phyloP scores from a whole-genome alignment of 2,888 invertebrate genomes.

The Sturmia bella region DNA sequence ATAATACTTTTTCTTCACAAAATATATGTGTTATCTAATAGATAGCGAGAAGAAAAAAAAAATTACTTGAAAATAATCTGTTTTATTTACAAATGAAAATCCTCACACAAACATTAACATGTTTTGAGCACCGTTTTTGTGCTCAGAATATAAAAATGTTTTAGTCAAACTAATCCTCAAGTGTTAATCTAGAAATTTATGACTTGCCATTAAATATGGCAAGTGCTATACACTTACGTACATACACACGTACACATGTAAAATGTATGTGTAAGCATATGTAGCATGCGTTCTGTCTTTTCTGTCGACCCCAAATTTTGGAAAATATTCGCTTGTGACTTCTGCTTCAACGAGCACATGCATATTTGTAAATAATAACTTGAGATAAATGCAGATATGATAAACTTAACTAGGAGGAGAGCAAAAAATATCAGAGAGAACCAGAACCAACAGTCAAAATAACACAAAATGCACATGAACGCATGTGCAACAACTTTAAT shows the following conservation, averaged over 20 bases:
- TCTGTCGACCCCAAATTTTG: no score
- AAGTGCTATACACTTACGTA: conserved; percentile 7
- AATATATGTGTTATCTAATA: no score
- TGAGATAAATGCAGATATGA: conserved; percentile 65
- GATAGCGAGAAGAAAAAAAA: no score
- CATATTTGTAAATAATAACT: conserved; percentile 66
- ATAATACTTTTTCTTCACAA: no score
- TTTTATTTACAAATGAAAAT: no score
- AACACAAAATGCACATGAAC: conserved; percentile 16
- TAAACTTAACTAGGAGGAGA: conserved; percentile 17
- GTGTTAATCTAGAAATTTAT: conserved; percentile 55
- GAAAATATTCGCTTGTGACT: background rate
- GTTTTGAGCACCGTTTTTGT: conserved; percentile 42
- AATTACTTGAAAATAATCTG: no score
- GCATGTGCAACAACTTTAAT: conserved; percentile 23
- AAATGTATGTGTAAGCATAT: background rate
- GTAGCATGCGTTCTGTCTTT: background rate
- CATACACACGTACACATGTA: background rate
- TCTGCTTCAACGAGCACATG: conserved; percentile 3
- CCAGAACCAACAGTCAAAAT: background rate
- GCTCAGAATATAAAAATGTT: background rate
- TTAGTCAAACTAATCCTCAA: conserved; percentile 20
- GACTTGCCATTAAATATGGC: conserved; percentile 12
- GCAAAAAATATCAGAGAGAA: background rate
- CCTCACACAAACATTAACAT: conserved; percentile 32